Percentiles rank a stretch among this genome's conserved stretches.
Evolutionary conservation across 2,113 vertebrate genomes (phyloP).

Genomic region (Aldabrachelys gigantea): DNA sequence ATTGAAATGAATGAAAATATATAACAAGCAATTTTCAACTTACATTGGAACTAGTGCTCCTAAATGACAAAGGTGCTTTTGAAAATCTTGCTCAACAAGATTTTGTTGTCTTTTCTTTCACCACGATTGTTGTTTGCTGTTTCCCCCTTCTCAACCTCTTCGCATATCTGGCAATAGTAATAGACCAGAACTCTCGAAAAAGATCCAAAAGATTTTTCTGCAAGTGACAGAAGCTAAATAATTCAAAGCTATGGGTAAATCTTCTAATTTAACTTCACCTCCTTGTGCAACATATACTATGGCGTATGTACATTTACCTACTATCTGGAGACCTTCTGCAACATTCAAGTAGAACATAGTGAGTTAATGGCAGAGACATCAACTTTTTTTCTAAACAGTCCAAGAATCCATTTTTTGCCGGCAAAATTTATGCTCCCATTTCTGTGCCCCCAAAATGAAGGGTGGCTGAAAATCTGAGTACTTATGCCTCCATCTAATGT

Average conservation of each 20-base stretch:
- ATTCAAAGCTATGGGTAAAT: not conserved
- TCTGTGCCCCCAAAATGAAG: not conserved
- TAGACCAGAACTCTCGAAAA: not conserved
- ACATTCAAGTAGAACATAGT: not conserved
- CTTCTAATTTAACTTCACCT: not conserved
- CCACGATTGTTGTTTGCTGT: no score
- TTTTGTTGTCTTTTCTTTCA: not conserved
- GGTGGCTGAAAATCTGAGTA: not conserved
- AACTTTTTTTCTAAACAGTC: conserved; percentile 2
- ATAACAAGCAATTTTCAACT: not conserved
- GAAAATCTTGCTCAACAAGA: not conserved
- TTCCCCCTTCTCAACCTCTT: no score
- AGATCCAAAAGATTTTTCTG: not conserved
- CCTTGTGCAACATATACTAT: not conserved
- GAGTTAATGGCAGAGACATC: not conserved
- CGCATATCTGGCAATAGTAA: no score
- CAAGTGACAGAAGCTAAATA: not conserved
- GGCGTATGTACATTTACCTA: not conserved
- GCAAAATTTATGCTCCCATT: not conserved
- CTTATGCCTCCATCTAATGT: not conserved
- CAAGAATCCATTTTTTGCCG: not conserved
- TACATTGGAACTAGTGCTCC: not conserved
- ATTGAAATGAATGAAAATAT: not conserved
- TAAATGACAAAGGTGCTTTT: not conserved
- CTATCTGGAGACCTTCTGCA: not conserved